These are phyloP conservation scores for Ernsta delagoae DNA, from an alignment of 2,888 invertebrate species.

Conservation along the genomic window DNA sequence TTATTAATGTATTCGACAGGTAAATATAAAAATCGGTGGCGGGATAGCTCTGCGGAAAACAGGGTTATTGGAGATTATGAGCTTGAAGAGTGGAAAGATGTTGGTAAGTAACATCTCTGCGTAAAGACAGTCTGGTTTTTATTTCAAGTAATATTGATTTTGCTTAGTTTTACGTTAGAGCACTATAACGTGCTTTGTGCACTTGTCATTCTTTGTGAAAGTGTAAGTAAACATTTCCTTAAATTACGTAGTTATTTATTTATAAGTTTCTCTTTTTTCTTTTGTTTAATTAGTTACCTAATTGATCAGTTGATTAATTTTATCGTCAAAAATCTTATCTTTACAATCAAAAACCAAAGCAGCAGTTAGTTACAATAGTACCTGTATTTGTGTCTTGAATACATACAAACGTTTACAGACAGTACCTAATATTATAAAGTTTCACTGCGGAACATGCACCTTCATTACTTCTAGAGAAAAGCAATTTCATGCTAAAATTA, in stretches of 20 bases:
- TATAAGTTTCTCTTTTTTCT: too few species aligned
- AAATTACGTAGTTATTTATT: too few species aligned
- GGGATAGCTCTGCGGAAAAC: constrained; percentile 84
- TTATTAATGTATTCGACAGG: constrained; percentile 64
- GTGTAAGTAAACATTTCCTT: too few species aligned
- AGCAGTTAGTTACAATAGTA: too few species aligned
- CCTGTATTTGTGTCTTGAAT: too few species aligned
- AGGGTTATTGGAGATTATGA: constrained; percentile 88
- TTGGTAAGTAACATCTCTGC: constrained; percentile 76
- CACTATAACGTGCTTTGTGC: too few species aligned
- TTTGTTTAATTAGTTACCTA: too few species aligned
- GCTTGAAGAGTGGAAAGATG: constrained; percentile 90
- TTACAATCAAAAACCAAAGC: too few species aligned
- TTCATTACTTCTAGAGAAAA: constrained; percentile 23
- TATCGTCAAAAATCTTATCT: too few species aligned
- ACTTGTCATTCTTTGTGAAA: too few species aligned
- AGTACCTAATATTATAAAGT: background rate
- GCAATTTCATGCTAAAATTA: constrained; percentile 31
- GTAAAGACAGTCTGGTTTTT: background rate
- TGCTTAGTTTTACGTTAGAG: background rate
- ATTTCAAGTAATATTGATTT: background rate
- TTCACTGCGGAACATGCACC: constrained; percentile 14
- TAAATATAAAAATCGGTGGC: constrained; percentile 84
- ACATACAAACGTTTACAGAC: too few species aligned
- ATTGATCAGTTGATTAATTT: too few species aligned